These are phyloP conservation scores for Conus canariensis DNA, from an alignment of 2,888 invertebrate species.

Conservation along the genomic window DNA sequence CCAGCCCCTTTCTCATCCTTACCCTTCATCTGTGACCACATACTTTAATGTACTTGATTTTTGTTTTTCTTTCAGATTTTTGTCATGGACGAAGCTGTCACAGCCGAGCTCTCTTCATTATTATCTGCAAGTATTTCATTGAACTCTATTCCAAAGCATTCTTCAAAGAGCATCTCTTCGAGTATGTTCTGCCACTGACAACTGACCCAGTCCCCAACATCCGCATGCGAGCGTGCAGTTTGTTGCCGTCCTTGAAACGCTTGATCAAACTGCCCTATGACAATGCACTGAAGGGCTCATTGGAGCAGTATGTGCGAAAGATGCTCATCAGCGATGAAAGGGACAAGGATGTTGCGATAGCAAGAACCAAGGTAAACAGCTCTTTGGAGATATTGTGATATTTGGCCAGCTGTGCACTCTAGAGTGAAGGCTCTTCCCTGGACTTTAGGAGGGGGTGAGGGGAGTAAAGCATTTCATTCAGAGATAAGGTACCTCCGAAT, in stretches of 20 bases:
- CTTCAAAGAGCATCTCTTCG: constrained; percentile 86
- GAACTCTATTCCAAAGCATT: constrained; percentile 85
- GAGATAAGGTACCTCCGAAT: too few species aligned
- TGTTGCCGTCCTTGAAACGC: constrained; percentile 83
- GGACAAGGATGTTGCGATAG: constrained; percentile 83
- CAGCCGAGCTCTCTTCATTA: constrained; percentile 84
- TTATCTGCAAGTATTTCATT: constrained; percentile 84
- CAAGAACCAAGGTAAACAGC: constrained; percentile 67
- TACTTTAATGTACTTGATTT: too few species aligned
- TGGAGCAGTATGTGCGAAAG: constrained; percentile 83
- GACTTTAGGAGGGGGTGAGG: too few species aligned
- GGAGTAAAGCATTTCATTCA: too few species aligned
- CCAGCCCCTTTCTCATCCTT: too few species aligned
- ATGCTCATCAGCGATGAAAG: constrained; percentile 82
- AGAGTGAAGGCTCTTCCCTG: too few species aligned
- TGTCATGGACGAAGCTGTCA: constrained; percentile 84
- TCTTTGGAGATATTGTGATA: too few species aligned
- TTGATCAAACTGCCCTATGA: constrained; percentile 83
- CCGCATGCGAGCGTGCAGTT: constrained; percentile 81
- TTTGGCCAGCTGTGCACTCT: too few species aligned
- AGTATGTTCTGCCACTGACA: constrained; percentile 82
- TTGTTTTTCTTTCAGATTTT: constrained; percentile 79
- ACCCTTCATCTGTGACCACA: too few species aligned
- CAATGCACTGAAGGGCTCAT: constrained; percentile 81
- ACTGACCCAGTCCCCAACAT: constrained; percentile 80